Conservation (phyloP, 2,888 invertebrate genomes). For the Muscina levida region DNA sequence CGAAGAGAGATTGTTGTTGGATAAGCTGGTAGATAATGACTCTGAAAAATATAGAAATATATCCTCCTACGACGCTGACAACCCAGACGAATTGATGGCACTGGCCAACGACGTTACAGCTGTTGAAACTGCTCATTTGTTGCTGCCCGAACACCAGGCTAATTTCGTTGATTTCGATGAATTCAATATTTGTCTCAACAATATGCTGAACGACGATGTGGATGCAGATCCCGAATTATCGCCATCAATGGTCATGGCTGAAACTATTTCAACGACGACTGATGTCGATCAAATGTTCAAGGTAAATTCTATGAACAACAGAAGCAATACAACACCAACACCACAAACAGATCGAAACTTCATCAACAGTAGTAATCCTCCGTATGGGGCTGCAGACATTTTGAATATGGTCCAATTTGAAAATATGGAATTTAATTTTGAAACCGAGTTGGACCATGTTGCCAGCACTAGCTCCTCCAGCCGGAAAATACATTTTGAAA, state of each 20-base stretch:
- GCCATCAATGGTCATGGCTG: slow-evolving; percentile 58
- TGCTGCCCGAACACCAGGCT: slow-evolving; percentile 73
- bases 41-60: slow-evolving; percentile 39
- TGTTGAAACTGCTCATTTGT: slow-evolving; percentile 71
- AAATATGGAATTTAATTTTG: slow-evolving; percentile 69
- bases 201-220: slow-evolving; percentile 74
- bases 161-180: slow-evolving; percentile 76
- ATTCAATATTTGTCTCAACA: slow-evolving; percentile 76
- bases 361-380: slow-evolving; percentile 54
- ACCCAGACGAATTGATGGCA: slow-evolving; percentile 67
- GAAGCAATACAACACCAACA: slow-evolving; percentile 31
- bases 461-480: background rate
- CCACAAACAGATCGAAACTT: slow-evolving; percentile 58
- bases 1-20: slow-evolving; percentile 33
- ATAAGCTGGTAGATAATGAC: slow-evolving; percentile 35
- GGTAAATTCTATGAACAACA: slow-evolving; percentile 54
- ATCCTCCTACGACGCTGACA: slow-evolving; percentile 34
- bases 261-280: slow-evolving; percentile 37
- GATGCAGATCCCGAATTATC: slow-evolving; percentile 65
- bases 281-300: slow-evolving; percentile 58
- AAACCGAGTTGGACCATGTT: slow-evolving; percentile 50
- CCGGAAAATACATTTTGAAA: slow-evolving; percentile 29
- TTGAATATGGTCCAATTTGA: slow-evolving; percentile 73
- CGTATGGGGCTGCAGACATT: slow-evolving; percentile 66
- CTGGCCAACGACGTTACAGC: slow-evolving; percentile 57